Evolutionary conservation across 1,140 invertebrate genomes (phyloP), one percentile per base, ranked within the genome.

Genomic region (Apis cerana): DNA sequence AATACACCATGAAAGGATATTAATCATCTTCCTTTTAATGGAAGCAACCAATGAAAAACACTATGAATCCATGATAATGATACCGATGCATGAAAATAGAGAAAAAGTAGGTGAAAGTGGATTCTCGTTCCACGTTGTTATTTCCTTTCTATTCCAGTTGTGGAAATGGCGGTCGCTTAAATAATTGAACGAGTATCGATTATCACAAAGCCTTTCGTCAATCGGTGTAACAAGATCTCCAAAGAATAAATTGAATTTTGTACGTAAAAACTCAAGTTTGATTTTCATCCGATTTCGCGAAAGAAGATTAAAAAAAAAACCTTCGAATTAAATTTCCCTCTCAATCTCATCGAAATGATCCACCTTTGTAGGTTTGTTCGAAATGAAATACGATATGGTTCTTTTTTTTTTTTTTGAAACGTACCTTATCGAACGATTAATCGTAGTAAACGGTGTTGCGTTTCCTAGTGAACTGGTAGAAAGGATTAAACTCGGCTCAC

Each of bases 21-120:
- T 43, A 43, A 43, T 43, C 33, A 43, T 43, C 33, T 43, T 43
- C 4, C 33, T 5, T 5, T 43, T 43, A 43, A 33, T 3, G 33
- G 33, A 7, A 43, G 33, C 33, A 5, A 43, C 33, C 33, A 2
- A 43, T 43, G 33, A 43, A 7, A 43, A 43, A 43, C 33, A n/a
- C 13, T 43, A 56, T 56, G 5, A 17, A 56, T 56, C 15, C 15
- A 21, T 21, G 27, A n/a, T 69, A 78, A 78, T 54, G 33, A 50
- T 69, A 69, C n/a, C 33, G n/a, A 43, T 5, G 17, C 9, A 27
- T 9, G 61, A 72, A 62, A 65, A 43, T n/a, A 50, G 21, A 23
- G 70, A 15, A 80, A 48, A 80, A 74, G 50, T 74, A 54, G 79
- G 70, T 75, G 70, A 80, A 80, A 75, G 70, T 80, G 19, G 69